Percentiles rank a stretch among this genome's conserved stretches.
Evolutionary conservation across 2,888 invertebrate species (phyloP).

Genomic region (Microdon myrmicae): DNA sequence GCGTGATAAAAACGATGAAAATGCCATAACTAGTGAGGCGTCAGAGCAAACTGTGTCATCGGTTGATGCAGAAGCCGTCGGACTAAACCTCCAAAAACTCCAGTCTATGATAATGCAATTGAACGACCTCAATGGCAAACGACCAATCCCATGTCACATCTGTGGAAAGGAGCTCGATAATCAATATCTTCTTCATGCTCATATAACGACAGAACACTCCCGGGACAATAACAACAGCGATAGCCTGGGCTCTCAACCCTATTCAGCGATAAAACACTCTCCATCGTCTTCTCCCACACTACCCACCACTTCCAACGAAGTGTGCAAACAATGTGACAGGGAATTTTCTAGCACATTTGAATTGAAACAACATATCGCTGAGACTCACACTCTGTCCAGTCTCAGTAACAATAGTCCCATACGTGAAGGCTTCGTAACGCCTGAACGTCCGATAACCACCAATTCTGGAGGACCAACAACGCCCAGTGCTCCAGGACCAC

Average conservation of each 20-base stretch:
- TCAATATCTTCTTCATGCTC: constrained; percentile 73
- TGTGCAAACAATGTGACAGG: constrained; percentile 65
- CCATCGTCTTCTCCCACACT: constrained; percentile 55
- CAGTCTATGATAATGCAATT: constrained; percentile 91
- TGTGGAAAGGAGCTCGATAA: constrained; percentile 80
- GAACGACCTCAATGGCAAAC: constrained; percentile 79
- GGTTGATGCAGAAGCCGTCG: constrained; percentile 72
- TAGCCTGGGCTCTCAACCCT: constrained; percentile 33
- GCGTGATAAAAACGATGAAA: constrained; percentile 49
- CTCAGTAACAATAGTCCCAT: constrained; percentile 65
- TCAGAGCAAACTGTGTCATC: constrained; percentile 48
- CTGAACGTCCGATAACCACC: constrained; percentile 66
- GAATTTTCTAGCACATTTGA: constrained; percentile 76
- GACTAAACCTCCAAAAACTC: constrained; percentile 86
- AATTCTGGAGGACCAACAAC: constrained; percentile 41
- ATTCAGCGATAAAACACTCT: constrained; percentile 57
- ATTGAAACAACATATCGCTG: constrained; percentile 76
- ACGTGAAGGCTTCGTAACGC: constrained; percentile 67
- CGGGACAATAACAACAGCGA: constrained; percentile 51
- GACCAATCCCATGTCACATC: constrained; percentile 72
- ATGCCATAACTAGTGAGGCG: constrained; percentile 43
- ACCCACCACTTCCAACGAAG: constrained; percentile 47
- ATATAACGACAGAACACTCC: constrained; percentile 64
- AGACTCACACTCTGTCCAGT: constrained; percentile 70
- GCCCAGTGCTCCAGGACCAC: constrained; percentile 25